Percentiles rank a stretch among this genome's conserved stretches.
phyloP scores from a whole-genome alignment of 2,888 invertebrate species.

The Marronus borbonicus region DNA sequence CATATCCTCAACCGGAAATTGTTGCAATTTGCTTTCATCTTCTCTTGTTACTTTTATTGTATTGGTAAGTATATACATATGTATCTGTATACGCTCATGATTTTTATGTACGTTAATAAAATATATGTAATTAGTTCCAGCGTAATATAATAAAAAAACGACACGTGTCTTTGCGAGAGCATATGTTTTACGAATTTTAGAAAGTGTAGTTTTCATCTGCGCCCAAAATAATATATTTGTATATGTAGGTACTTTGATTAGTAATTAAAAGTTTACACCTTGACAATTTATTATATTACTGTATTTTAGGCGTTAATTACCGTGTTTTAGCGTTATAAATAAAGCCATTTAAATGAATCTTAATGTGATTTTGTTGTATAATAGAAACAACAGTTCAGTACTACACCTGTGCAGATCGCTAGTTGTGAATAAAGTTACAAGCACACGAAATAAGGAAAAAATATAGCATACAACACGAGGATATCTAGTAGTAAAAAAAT shows the following conservation, averaged over 20 bases:
- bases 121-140: constrained; percentile 21
- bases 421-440: too few species aligned
- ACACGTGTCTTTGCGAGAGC: constrained; percentile 19
- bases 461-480: too few species aligned
- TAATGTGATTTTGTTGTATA: too few species aligned
- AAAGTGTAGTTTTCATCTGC: constrained; percentile 38
- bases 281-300: constrained; percentile 19
- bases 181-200: constrained; percentile 41
- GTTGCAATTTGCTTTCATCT: background rate
- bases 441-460: too few species aligned
- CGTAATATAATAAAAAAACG: constrained; percentile 1
- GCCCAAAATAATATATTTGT: constrained; percentile 1
- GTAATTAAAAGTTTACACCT: constrained; percentile 33
- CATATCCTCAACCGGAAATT: background rate
- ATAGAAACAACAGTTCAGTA: too few species aligned
- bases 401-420: too few species aligned
- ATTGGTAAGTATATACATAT: background rate
- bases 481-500: too few species aligned
- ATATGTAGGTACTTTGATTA: constrained; percentile 1
- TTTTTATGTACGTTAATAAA: constrained; percentile 27
- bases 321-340: background rate
- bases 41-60: background rate
- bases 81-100: background rate
- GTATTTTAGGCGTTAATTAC: background rate
- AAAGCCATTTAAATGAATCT: too few species aligned